Base-by-base conservation (phyloP, 2,888 invertebrate species). In the Pharmacophagus antenor region DNA sequence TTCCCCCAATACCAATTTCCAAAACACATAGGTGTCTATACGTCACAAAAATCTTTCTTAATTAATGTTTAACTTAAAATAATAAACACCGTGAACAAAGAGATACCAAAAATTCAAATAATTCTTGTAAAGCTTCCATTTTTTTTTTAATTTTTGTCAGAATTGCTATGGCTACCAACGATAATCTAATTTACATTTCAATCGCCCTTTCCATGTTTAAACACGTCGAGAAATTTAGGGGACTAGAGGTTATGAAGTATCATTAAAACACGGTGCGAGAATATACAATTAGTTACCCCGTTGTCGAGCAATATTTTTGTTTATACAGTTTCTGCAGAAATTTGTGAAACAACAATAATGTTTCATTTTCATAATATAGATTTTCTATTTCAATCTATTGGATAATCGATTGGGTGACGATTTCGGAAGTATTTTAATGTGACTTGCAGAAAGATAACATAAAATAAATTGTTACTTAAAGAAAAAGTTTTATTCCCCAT, bases 141-240 rank as follows among this genome's bases (percentile, higher is more conserved):
- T 27, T 25, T 37, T 49, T 56, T 41, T 17, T 27, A n/a, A 31
- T 31, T 27, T 27, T 27, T 15, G 2, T 31, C 31, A 31, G 12
- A 31, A 31, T 10, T 31, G 31, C 31, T 27, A 10, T 27, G 20
- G 17, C 53, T 17, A 47, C 50, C 48, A 53, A 48, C 48, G 37
- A 20, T 49, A 48, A 53, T 49, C 18, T 42, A 27, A 54, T 59
- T 59, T 53, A 47, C 49, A 59, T 59, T 48, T 58, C 51, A 51
- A 52, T 54, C 48, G 18, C 21, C 27, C 27, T n/a, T 27, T 48
- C 49, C 58, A 59, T 59, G 53, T 53, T 27, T 49, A 59, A 59
- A 54, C 44, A 54, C 48, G 25, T 54, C 6, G n/a, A 20, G 27
- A 48, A 59, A 53, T 42, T 3, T 12, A 27, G 10, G 23, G 21